Evolutionary conservation across 2,797 vertebrate genomes (phyloP).

Genomic region (Scarus forsteni): DNA sequence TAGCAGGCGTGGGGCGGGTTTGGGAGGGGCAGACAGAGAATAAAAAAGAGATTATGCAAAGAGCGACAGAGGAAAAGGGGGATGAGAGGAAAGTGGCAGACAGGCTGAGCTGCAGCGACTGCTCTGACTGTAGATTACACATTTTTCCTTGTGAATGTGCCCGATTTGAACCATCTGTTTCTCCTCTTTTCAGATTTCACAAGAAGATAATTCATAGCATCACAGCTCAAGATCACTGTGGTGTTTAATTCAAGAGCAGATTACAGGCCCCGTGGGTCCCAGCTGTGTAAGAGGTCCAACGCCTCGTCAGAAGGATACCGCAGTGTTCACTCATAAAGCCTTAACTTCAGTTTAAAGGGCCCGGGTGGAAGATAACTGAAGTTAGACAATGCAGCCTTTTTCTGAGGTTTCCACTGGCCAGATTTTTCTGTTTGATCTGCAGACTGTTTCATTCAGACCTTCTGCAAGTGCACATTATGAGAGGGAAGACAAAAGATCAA

Average conservation of each 20-base stretch:
- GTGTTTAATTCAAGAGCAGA: slow-evolving; percentile 54
- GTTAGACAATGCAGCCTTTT: slow-evolving; percentile 58
- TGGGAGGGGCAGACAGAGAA: slow-evolving; percentile 12
- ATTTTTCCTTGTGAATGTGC: slow-evolving; percentile 15
- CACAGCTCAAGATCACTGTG: slow-evolving; percentile 31
- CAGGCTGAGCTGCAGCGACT: slow-evolving; percentile 18
- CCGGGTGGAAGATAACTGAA: slow-evolving; percentile 56
- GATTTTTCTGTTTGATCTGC: slow-evolving; percentile 31
- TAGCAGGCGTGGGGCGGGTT: background rate
- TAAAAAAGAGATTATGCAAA: slow-evolving; percentile 31
- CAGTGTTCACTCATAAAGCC: slow-evolving; percentile 50
- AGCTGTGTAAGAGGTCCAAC: slow-evolving; percentile 53
- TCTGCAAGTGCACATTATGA: background rate
- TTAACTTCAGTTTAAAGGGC: slow-evolving; percentile 55
- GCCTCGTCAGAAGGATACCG: slow-evolving; percentile 44
- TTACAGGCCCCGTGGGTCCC: slow-evolving; percentile 43
- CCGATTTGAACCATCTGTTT: slow-evolving; percentile 60
- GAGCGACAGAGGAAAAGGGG: background rate
- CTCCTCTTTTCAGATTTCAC: slow-evolving; percentile 80
- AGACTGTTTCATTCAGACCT: slow-evolving; percentile 16
- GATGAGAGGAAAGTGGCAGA: slow-evolving; percentile 8
- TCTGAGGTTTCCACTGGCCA: slow-evolving; percentile 26
- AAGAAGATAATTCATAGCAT: slow-evolving; percentile 83
- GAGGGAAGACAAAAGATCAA: too few relatives aligned
- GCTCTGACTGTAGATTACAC: slow-evolving; percentile 30